A percentile compares a stretch with the other conserved stretches of the same genome.
Evolutionary conservation across 2,113 vertebrate species (phyloP).

Genomic region (Datnioides undecimradiatus): DNA sequence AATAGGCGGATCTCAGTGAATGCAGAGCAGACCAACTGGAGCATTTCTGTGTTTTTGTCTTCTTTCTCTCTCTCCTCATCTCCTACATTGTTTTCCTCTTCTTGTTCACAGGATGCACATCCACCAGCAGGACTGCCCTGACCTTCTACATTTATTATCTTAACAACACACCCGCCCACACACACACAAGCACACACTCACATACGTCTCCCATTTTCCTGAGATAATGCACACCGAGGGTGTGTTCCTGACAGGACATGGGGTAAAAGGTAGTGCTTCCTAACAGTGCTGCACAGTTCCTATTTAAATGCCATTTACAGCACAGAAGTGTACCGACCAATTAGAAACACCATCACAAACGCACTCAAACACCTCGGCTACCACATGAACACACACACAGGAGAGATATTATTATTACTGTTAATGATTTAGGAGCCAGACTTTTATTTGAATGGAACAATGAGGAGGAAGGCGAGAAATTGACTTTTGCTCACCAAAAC

Average conservation of each 20-base stretch:
- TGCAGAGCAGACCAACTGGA: neutral
- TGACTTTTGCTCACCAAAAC: neutral
- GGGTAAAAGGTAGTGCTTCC: constrained; percentile 51
- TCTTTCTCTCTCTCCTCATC: neutral
- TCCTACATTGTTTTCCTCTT: neutral
- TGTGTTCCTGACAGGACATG: constrained; percentile 48
- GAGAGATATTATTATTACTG: neutral
- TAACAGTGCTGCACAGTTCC: neutral
- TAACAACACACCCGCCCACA: neutral
- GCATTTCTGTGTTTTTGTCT: neutral
- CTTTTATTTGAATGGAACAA: constrained; percentile 4
- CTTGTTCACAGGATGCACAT: neutral
- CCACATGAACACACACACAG: neutral
- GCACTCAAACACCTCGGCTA: neutral
- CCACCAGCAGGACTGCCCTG: neutral
- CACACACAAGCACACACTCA: neutral
- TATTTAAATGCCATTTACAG: neutral
- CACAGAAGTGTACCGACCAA: neutral
- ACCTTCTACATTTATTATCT: constrained; percentile 13
- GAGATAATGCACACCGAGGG: neutral
- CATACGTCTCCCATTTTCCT: no score
- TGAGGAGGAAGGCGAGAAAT: neutral
- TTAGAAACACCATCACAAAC: neutral
- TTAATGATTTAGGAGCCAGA: neutral
- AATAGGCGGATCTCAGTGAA: neutral